A percentile compares a stretch with the other conserved stretches of the same genome.
Evolutionary conservation across 2,797 vertebrate species (phyloP).

Genomic region (Alfaro cultratus): DNA sequence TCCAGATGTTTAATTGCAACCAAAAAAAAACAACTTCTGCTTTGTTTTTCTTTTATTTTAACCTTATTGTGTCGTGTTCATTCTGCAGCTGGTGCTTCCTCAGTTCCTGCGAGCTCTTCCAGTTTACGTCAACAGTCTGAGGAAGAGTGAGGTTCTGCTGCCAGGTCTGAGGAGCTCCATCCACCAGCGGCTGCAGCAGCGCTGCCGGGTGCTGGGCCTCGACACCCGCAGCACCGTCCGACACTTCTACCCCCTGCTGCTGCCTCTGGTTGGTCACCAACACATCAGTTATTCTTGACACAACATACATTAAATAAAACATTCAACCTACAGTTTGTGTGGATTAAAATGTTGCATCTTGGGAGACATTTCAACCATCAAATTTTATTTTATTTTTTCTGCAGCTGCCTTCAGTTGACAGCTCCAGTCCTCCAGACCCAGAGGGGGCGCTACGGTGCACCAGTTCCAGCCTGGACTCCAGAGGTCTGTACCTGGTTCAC

Average conservation of each 20-base stretch:
- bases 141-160: slow-evolving; percentile 84
- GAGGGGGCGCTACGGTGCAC: slow-evolving; percentile 72
- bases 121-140: slow-evolving; percentile 83
- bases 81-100: slow-evolving; percentile 79
- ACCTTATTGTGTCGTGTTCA: background rate
- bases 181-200: slow-evolving; percentile 79
- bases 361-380: background rate
- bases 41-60: background rate
- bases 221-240: slow-evolving; percentile 70
- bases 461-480: slow-evolving; percentile 68
- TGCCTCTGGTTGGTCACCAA: slow-evolving; percentile 73
- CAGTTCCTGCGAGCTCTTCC: slow-evolving; percentile 80
- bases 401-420: slow-evolving; percentile 50
- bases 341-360: background rate
- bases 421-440: background rate
- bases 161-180: slow-evolving; percentile 80
- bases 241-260: slow-evolving; percentile 82
- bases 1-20: background rate
- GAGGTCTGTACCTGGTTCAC: slow-evolving; percentile 75
- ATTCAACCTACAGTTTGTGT: background rate
- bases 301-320: too few species aligned
- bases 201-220: slow-evolving; percentile 77
- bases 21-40: background rate
- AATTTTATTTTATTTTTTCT: slow-evolving; percentile 10
- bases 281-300: background rate